Percentiles rank a stretch among this genome's conserved stretches.
Evolutionary conservation across 2,797 vertebrate species (phyloP).

Genomic region (Pygocentrus nattereri): DNA sequence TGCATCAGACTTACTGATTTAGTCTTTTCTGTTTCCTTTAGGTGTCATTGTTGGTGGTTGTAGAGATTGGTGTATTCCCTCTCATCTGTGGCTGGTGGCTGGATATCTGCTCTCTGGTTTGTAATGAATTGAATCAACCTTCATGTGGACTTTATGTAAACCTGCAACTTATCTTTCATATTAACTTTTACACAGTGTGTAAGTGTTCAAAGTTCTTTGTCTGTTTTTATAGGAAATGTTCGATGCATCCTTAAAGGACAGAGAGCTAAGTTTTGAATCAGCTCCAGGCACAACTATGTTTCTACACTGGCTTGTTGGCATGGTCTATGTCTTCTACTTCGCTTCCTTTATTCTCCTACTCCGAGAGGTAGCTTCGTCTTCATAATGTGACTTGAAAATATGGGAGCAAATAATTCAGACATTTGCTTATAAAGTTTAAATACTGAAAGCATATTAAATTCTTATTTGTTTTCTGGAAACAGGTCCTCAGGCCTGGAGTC

Average conservation of each 20-base stretch:
- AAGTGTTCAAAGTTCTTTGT: neutral
- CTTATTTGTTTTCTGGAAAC: constrained; percentile 28
- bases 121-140: constrained; percentile 44
- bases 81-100: constrained; percentile 99
- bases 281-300: constrained; percentile 98
- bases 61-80: constrained; percentile 97
- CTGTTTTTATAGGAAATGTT: constrained; percentile 92
- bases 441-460: neutral
- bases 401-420: neutral
- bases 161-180: neutral
- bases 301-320: constrained; percentile 96
- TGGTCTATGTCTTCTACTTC: constrained; percentile 99
- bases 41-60: constrained; percentile 95
- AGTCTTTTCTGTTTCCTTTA: constrained; percentile 59
- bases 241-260: constrained; percentile 92
- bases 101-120: constrained; percentile 97
- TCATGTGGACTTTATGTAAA: neutral
- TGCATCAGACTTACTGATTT: neutral
- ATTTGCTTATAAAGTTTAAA: neutral
- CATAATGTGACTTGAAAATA: neutral
- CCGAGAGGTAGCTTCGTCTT: constrained; percentile 83
- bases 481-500: constrained; percentile 96
- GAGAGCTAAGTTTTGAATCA: constrained; percentile 93
- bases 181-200: too few relatives aligned
- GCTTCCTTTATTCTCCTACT: constrained; percentile 96